Evolutionary conservation across 1,140 invertebrate species (phyloP).

Genomic region (Artemia franciscana): DNA sequence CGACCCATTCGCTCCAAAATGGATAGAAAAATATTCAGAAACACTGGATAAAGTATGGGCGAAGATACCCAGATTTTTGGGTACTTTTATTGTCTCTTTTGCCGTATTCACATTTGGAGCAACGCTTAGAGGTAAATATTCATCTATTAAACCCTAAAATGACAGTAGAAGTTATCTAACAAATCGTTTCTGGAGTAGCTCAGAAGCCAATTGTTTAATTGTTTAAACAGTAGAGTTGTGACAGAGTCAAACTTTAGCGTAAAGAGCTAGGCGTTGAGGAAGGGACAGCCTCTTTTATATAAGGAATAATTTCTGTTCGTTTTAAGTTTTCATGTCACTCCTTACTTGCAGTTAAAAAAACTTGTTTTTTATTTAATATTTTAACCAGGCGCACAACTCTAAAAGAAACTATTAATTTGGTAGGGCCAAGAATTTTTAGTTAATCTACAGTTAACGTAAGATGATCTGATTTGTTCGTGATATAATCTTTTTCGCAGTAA

Average conservation of each 20-base stretch:
- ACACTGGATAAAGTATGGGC: conserved; percentile 27
- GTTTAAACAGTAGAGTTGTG: not conserved
- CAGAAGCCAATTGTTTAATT: not conserved
- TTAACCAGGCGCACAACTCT: too few relatives aligned
- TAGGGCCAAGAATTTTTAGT: too few relatives aligned
- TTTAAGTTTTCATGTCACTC: too few relatives aligned
- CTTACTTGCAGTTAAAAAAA: too few relatives aligned
- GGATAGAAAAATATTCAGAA: conserved; percentile 28
- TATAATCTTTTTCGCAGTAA: too few relatives aligned
- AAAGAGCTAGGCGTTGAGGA: not conserved
- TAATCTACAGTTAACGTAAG: too few relatives aligned
- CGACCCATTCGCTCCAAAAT: conserved; percentile 26
- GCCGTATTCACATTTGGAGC: conserved; percentile 31
- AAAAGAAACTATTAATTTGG: too few relatives aligned
- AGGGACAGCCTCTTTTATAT: not conserved
- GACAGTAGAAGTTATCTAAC: not conserved
- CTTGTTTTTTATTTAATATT: too few relatives aligned
- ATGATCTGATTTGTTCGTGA: too few relatives aligned
- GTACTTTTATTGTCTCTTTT: conserved; percentile 26
- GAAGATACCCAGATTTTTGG: conserved; percentile 25
- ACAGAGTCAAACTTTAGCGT: not conserved
- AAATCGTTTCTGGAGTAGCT: not conserved
- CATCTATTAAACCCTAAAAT: not conserved
- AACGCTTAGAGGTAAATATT: conserved; percentile 27
- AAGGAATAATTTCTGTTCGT: not conserved